phyloP scores from a whole-genome alignment of 2,113 vertebrate species.

The Ibidorhyncha struthersii region DNA sequence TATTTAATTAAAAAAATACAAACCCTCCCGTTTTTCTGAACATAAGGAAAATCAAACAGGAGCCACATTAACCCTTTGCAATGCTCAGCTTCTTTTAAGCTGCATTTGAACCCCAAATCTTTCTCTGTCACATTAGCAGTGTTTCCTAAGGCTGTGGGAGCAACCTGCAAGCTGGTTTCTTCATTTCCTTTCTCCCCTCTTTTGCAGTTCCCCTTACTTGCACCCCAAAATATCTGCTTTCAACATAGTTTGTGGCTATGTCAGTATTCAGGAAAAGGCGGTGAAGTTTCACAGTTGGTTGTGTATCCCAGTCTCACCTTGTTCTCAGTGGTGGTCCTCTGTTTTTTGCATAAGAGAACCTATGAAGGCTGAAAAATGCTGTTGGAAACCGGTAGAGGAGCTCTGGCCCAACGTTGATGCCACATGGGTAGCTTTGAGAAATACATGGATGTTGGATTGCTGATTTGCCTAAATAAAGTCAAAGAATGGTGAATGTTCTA shows the following conservation, averaged over 20 bases:
- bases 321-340: background rate
- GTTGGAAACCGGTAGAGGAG: background rate
- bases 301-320: background rate
- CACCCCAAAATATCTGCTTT: background rate
- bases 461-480: background rate
- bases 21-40: background rate
- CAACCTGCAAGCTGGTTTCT: background rate
- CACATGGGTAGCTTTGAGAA: background rate
- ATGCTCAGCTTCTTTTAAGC: background rate
- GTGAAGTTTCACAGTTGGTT: background rate
- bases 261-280: background rate
- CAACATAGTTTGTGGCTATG: background rate
- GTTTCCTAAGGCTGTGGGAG: background rate
- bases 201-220: background rate
- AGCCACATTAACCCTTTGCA: fast-evolving
- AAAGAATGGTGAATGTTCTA: background rate
- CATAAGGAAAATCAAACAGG: background rate
- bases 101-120: background rate
- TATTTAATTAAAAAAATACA: background rate
- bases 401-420: background rate
- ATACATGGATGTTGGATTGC: background rate
- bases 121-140: background rate
- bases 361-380: background rate
- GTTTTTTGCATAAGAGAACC: background rate
- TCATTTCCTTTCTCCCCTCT: background rate